Base-by-base conservation (phyloP, 2,113 vertebrate species). In the Struthio camelus region DNA sequence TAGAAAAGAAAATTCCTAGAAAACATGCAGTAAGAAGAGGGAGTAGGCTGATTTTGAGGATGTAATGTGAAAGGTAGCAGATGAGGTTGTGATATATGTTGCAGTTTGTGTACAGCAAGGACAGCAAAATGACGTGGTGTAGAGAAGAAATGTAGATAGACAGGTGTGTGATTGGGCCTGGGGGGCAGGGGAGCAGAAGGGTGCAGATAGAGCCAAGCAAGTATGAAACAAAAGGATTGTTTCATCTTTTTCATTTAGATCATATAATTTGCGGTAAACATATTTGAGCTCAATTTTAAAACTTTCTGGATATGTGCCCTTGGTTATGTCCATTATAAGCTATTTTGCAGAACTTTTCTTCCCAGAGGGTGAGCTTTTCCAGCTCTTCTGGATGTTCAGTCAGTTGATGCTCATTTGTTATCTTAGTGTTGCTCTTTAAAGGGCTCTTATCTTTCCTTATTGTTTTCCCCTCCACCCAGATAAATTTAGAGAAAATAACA, bases 141-240 rank as follows among this genome's bases (percentile, higher is more conserved):
- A 27, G 56, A 27, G 42, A 25, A 32, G 42, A 77, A 61, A 14
- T 28, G 16, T 14, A 48, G 75, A 11, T 61, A n/a, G 40, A 24
- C 67, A 34, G 8, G 1, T 0, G 1, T 1, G 4, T 5, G 14
- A 1, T 48, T 65, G 62, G 40, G 5, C 32, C 46, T 17, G 40
- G 25, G 22, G 11, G 10, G 46, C 2, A 59, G 20, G 18, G 15
- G 3, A 16, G 10, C 3, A 32, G 28, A 44, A 64, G 9, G 10
- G 70, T 73, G 5, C 1, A 9, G 28, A 38, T 3, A 75, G 42
- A 73, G 11, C 8, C 5, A 38, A 58, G 56, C 91, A 73, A 51
- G 9, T 1, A 24, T 0, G 3, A 24, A 30, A 32, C 1, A 8
- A 10, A 42, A 67, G 4, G 11, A 7, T 20, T 25, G 7, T 17